Base-by-base conservation (phyloP, 2,113 vertebrate species). In the Cebus imitator region DNA sequence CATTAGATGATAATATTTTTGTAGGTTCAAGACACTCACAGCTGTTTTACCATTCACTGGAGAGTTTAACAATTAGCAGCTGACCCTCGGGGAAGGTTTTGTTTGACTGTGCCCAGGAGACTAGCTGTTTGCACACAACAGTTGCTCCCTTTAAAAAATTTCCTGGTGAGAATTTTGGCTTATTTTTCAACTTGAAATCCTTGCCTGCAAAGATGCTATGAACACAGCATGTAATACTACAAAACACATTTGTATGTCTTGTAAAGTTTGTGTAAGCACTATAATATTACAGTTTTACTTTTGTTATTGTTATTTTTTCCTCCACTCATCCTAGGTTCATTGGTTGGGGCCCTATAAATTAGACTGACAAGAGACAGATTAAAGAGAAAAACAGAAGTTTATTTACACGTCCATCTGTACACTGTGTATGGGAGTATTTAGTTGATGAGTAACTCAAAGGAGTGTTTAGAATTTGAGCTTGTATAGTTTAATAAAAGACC, bases 181-280 rank as follows among this genome's bases (percentile, higher is more conserved):
- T 93, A 58, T 76, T 92, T 94, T 95, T 78, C 57, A 14, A 61
- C 75, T 84, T 80, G 72, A 94, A 93, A 96, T 95, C n/a, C 23
- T 97, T 94, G 27, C 57, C 58, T 87, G 6, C 9, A 90, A 93
- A 97, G 40, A 45, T 48, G 58, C 48, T 83, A 27, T 45, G 70
- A 68, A 72, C 90, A 50, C 6, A 43, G 52, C 40, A 83, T 20
- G 4, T 80, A 86, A 55, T 23, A 11, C 0, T 18, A 94, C 14
- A 91, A 70, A 93, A 88, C 6, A 93, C n/a, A 50, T 16, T 48
- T 40, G 2, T 40, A 48, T n/a, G 40, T 61, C 79, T 94, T 96
- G 10, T 27, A 52, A 75, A 83, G 78, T 96, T 91, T 84, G 40
- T 68, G 73, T 85, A 92, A 92, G 23, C 30, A 27, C 25, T 40